Evolutionary conservation across 1,140 invertebrate genomes (phyloP), one percentile per base, ranked within the genome.

Genomic region (Ceratina japonica): DNA sequence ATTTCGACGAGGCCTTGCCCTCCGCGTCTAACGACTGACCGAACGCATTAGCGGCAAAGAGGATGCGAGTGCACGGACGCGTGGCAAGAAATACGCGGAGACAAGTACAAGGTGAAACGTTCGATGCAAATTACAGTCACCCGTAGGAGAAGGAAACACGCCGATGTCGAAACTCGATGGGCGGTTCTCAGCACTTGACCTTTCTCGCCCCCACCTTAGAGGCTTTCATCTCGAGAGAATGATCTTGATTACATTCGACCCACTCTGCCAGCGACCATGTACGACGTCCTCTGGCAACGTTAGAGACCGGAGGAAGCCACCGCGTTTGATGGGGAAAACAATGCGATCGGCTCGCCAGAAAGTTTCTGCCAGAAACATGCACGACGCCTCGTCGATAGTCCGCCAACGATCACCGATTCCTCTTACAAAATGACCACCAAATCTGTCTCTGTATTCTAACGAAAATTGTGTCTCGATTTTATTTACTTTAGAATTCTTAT

Each of bases 81-180:
- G 44, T n/a, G n/a, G 0, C 15, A 4, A 3, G 49, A 27, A 54
- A 61, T 52, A 66, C 49, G 52, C 10, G 22, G 37, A 51, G n/a
- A 44, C 70, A 59, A 74, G 54, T 79, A 37, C 62, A 79, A 74
- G 76, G 76, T 74, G 69, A 74, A 59, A 66, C 51, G 74, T 74
- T 73, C 52, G 51, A 79, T 79, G 70, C 62, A 79, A 79, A 79
- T 79, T 79, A 16, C 70, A 79, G 37, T 66, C 15, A 22, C 24
- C 37, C n/a, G 54, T 52, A 73, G 5, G 37, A 58, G 24, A 56
- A 56, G 44, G 65, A 44, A 68, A 52, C 64, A 58, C 49, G n/a
- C 37, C 22, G 31, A 73, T 58, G 69, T 64, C 71, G 52, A 79
- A 74, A 74, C 61, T 61, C 71, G 52, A 79, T 74, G 24, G 61